Conservation (phyloP, 2,113 vertebrate species). For the Copsychus sechellarum region DNA sequence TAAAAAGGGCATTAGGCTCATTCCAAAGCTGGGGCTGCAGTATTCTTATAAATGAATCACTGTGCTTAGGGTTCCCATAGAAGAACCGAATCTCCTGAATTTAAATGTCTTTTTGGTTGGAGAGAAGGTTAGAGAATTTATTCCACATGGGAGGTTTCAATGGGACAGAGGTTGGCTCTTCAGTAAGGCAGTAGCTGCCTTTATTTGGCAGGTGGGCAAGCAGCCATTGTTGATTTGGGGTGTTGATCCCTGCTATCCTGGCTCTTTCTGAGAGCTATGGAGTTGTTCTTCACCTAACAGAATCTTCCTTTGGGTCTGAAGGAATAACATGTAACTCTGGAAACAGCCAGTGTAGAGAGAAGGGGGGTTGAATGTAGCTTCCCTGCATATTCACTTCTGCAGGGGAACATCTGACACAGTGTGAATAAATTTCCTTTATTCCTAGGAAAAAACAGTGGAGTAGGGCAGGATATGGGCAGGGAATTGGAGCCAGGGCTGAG, state of each 20-base stretch:
- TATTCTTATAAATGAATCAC: background rate
- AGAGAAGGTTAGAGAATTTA: background rate
- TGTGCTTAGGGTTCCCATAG: background rate
- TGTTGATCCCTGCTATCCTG: background rate
- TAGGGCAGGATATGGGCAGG: background rate
- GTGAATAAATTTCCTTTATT: background rate
- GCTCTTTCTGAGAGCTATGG: background rate
- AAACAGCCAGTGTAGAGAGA: background rate
- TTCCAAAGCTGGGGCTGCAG: background rate
- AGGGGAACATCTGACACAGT: background rate
- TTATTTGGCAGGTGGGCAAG: background rate
- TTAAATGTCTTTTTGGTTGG: background rate
- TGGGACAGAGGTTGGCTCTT: background rate
- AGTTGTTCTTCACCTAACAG: background rate
- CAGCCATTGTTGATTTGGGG: background rate
- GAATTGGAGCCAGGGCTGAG: background rate
- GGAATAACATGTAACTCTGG: accelerated
- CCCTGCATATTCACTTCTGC: background rate
- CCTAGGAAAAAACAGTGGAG: background rate
- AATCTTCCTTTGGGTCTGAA: background rate
- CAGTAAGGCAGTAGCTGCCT: background rate
- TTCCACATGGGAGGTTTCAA: background rate
- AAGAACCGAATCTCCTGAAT: background rate
- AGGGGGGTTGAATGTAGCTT: background rate
- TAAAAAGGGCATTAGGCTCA: background rate